phyloP scores from a whole-genome alignment of 2,888 invertebrate species.

The Pardosa pseudoannulata region DNA sequence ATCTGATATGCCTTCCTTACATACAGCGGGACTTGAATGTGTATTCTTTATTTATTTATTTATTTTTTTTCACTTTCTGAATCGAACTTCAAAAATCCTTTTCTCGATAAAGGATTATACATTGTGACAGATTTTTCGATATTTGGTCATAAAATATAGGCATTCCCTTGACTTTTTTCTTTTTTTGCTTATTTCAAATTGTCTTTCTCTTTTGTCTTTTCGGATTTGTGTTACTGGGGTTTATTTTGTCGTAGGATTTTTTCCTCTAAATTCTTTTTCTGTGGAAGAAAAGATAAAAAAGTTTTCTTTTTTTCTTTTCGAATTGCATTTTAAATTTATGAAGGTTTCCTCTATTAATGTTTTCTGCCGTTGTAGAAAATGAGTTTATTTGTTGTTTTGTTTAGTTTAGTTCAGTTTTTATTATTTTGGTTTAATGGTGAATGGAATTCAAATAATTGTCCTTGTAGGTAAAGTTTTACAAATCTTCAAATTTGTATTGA shows the following conservation, averaged over 20 bases:
- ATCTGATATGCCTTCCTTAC: not conserved
- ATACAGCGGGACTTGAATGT: not conserved
- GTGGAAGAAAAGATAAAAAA: not conserved
- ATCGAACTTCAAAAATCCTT: not conserved
- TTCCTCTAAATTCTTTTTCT: no score
- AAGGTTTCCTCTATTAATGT: not conserved
- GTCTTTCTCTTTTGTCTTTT: not conserved
- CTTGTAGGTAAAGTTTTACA: no score
- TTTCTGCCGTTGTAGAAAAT: no score
- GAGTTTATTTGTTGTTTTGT: no score
- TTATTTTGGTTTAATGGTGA: no score
- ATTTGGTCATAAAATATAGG: constrained; percentile 7
- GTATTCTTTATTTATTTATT: not conserved
- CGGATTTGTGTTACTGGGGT: not conserved
- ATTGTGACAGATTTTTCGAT: not conserved
- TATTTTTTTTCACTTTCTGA: not conserved
- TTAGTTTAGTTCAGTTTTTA: no score
- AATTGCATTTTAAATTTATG: not conserved
- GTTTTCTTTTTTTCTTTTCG: no score
- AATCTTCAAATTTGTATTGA: no score
- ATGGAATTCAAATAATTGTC: no score
- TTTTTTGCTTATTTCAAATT: no score
- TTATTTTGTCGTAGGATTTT: not conserved
- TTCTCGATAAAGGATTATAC: not conserved
- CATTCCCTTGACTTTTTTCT: not conserved